A percentile compares a stretch with the other conserved stretches of the same genome.
Conservation (phyloP, 2,888 invertebrate genomes). For the Chymomyza procnemis region DNA sequence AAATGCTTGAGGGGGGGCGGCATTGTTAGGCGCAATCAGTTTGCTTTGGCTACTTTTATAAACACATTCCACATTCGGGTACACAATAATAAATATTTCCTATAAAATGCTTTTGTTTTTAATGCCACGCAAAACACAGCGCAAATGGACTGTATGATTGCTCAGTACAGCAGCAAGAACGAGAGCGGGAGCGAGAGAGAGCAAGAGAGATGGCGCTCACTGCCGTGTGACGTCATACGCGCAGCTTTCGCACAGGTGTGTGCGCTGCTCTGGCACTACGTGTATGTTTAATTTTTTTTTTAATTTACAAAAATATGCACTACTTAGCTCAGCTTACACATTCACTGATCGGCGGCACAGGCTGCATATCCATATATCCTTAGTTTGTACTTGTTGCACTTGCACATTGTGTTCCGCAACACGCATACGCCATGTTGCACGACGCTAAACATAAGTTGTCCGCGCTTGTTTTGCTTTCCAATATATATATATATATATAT, state of each 20-base stretch:
- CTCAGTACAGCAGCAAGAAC: constrained; percentile 35
- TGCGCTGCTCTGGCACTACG: too few relatives aligned
- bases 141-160: constrained; percentile 70
- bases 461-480: constrained; percentile 23
- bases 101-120: constrained; percentile 70
- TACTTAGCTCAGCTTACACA: neutral
- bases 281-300: too few relatives aligned
- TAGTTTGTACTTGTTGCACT: constrained; percentile 20
- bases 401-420: constrained; percentile 35
- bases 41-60: constrained; percentile 44
- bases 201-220: neutral
- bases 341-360: neutral
- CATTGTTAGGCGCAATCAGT: neutral
- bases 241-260: neutral
- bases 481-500: too few relatives aligned
- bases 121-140: constrained; percentile 71
- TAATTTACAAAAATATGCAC: too few relatives aligned
- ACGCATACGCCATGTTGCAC: constrained; percentile 56
- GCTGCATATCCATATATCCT: neutral
- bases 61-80: constrained; percentile 59
- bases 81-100: constrained; percentile 61
- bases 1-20: neutral
- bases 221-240: neutral
- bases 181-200: too few relatives aligned
- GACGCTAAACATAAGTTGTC: constrained; percentile 18